phyloP scores from a whole-genome alignment of 2,888 invertebrate species.

The Galerucella calmariensis region DNA sequence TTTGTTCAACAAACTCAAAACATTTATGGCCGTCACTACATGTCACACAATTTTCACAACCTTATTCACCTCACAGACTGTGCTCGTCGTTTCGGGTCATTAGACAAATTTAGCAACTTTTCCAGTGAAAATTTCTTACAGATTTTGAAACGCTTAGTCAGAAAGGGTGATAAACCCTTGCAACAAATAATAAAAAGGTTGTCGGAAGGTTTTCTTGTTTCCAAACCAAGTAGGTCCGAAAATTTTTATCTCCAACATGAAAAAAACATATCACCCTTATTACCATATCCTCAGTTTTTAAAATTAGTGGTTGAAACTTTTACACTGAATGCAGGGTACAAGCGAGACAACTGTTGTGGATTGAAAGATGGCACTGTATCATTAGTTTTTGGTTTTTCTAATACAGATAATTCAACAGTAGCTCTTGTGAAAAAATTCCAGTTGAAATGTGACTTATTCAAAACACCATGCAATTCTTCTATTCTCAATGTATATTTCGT shows the following conservation, averaged over 20 bases:
- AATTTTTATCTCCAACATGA: slow-evolving; percentile 19
- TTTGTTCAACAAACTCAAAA: slow-evolving; percentile 23
- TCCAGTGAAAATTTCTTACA: slow-evolving; percentile 20
- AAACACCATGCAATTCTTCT: slow-evolving; percentile 9
- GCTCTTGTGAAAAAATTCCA: not conserved
- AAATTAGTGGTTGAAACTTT: slow-evolving; percentile 8
- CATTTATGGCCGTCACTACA: slow-evolving; percentile 21
- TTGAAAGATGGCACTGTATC: no score
- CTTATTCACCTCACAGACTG: slow-evolving; percentile 18
- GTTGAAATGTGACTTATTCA: slow-evolving; percentile 14
- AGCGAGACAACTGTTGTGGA: slow-evolving; percentile 23
- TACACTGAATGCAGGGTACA: slow-evolving; percentile 20
- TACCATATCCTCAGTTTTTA: slow-evolving; percentile 14
- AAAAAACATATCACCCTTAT: slow-evolving; percentile 20
- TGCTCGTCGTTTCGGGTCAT: slow-evolving; percentile 26
- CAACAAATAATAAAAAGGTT: no score
- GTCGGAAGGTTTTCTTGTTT: slow-evolving; percentile 20
- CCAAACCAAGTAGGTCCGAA: slow-evolving; percentile 3
- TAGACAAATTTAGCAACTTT: slow-evolving; percentile 25
- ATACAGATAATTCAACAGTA: no score
- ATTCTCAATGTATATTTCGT: not conserved
- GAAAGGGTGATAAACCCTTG: no score
- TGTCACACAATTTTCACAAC: no score
- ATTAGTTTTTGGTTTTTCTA: no score
- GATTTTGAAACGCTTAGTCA: slow-evolving; percentile 6